These are phyloP conservation scores for Pemphredon lugubris DNA, from an alignment of 2,888 invertebrate species.

Conservation along the genomic window DNA sequence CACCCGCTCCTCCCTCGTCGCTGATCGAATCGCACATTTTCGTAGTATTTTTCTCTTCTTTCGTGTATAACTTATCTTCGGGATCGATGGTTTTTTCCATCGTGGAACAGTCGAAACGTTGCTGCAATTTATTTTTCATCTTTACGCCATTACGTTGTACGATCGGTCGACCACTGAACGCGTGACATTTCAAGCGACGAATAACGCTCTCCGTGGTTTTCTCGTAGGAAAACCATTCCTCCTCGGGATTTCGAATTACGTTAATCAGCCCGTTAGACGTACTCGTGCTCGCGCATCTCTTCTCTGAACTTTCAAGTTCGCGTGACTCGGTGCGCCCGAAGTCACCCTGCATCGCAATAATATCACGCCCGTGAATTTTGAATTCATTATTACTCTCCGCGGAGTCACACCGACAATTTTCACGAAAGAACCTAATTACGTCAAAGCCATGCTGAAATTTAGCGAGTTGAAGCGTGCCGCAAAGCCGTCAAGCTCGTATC, in stretches of 20 bases:
- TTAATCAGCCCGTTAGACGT: constrained; percentile 28
- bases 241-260: constrained; percentile 15
- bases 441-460: background rate
- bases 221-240: constrained; percentile 34
- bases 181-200: background rate
- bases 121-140: background rate
- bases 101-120: background rate
- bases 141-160: background rate
- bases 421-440: background rate
- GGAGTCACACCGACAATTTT: constrained; percentile 23
- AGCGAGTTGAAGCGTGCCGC: constrained; percentile 24
- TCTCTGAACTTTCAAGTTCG: background rate
- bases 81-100: background rate
- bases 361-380: constrained; percentile 28
- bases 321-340: background rate
- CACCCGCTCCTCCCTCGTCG: constrained; percentile 27
- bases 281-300: constrained; percentile 17
- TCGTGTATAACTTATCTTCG: background rate
- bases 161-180: background rate
- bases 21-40: constrained; percentile 11
- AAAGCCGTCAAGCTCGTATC: background rate
- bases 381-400: constrained; percentile 32
- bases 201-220: constrained; percentile 22
- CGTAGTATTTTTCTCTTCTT: background rate
- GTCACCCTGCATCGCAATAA: constrained; percentile 30